Evolutionary conservation across 2,113 vertebrate genomes (phyloP).

Genomic region (Gila orcuttii): DNA sequence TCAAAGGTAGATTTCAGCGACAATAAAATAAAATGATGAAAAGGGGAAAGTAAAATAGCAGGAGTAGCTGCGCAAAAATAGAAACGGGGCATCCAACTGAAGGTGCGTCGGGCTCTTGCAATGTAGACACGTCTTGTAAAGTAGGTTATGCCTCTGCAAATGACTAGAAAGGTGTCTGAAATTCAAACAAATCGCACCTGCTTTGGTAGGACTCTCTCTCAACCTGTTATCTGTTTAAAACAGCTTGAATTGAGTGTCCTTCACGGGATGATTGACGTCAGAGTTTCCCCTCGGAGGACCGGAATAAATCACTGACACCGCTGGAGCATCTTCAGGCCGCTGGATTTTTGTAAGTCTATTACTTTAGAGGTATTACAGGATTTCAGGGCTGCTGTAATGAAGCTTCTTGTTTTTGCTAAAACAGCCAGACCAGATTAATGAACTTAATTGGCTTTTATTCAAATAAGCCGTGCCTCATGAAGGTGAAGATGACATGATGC

Average conservation of each 20-base stretch:
- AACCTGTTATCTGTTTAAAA: neutral
- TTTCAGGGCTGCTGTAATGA: neutral
- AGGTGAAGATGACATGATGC: neutral
- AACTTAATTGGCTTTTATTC: neutral
- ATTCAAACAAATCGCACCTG: slow-evolving; percentile 25
- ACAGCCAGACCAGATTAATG: neutral
- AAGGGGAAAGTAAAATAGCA: neutral
- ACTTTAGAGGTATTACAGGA: slow-evolving; percentile 12
- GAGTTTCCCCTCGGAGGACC: neutral
- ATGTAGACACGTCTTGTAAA: slow-evolving; percentile 8
- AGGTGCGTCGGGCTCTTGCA: neutral
- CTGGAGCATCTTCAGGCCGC: neutral
- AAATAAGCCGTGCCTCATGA: neutral
- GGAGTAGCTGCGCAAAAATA: neutral
- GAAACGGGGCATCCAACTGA: neutral
- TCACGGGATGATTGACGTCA: slow-evolving; percentile 1
- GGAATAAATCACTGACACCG: neutral
- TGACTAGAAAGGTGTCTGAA: neutral
- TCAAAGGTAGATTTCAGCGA: neutral
- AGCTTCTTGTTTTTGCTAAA: slow-evolving; percentile 14
- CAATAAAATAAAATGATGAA: neutral
- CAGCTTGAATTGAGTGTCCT: slow-evolving; percentile 6
- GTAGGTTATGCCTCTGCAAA: slow-evolving; percentile 21
- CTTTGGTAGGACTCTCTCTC: neutral
- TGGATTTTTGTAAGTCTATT: neutral